Percentiles rank a stretch among this genome's conserved stretches.
These are phyloP conservation scores for Chrysoperla carnea DNA, from an alignment of 1,140 invertebrate genomes.

Conservation along the genomic window DNA sequence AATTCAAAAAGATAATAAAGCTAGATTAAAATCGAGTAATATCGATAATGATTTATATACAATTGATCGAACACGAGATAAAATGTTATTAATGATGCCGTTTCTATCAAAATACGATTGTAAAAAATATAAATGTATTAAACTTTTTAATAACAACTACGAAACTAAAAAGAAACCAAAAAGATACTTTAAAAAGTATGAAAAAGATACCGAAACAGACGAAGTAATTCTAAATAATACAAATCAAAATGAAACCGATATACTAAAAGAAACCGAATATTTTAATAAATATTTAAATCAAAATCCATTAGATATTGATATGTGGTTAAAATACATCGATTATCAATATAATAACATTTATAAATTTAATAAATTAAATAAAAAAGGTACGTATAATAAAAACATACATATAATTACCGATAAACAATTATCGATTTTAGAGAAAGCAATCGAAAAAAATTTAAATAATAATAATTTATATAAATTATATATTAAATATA, in stretches of 20 bases:
- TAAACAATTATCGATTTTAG: slow-evolving; percentile 33
- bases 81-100: slow-evolving; percentile 24
- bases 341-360: slow-evolving; percentile 28
- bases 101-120: slow-evolving; percentile 25
- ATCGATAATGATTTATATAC: slow-evolving; percentile 27
- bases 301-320: slow-evolving; percentile 26
- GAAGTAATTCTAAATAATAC: slow-evolving; percentile 13
- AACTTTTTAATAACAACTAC: slow-evolving; percentile 15
- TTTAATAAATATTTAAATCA: slow-evolving; percentile 30
- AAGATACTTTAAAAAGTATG: slow-evolving; percentile 19
- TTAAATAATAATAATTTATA: slow-evolving; percentile 25
- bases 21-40: slow-evolving; percentile 14
- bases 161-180: slow-evolving; percentile 12
- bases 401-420: slow-evolving; percentile 23
- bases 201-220: slow-evolving; percentile 13
- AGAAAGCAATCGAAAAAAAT: slow-evolving; percentile 25
- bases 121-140: slow-evolving; percentile 22
- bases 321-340: slow-evolving; percentile 35
- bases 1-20: slow-evolving; percentile 6
- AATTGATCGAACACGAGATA: slow-evolving; percentile 28
- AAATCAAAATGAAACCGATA: slow-evolving; percentile 12
- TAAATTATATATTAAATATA: slow-evolving; percentile 26
- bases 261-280: slow-evolving; percentile 20
- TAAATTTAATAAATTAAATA: slow-evolving; percentile 23
- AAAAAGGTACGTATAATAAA: slow-evolving; percentile 22